These are phyloP conservation scores for Drosophila anomalata DNA, from an alignment of 2,888 invertebrate genomes.

Conservation along the genomic window DNA sequence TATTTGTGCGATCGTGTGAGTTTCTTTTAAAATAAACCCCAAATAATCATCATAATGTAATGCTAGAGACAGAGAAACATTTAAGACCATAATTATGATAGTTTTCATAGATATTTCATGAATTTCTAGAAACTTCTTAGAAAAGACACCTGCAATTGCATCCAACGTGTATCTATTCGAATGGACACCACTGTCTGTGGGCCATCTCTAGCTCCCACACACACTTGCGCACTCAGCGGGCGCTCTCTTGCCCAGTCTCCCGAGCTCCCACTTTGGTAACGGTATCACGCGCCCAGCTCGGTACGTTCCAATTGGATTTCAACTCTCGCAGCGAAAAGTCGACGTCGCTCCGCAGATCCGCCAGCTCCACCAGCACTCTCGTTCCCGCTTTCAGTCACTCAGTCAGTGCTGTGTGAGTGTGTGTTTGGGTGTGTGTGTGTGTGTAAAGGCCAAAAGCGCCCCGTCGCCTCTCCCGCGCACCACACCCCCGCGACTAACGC, in stretches of 20 bases:
- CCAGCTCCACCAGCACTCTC: slow-evolving; percentile 1
- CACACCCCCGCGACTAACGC: slow-evolving; percentile 4
- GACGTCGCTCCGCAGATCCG: slow-evolving; percentile 47
- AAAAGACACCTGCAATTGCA: background rate
- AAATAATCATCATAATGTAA: background rate
- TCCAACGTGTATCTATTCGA: slow-evolving; percentile 6
- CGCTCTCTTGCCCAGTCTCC: slow-evolving; percentile 19
- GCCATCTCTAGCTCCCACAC: slow-evolving; percentile 18
- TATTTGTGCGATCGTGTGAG: background rate
- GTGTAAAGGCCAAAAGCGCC: slow-evolving; percentile 33
- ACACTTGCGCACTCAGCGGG: slow-evolving; percentile 43
- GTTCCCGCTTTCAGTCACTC: slow-evolving; percentile 4
- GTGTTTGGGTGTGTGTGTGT: slow-evolving; percentile 11
- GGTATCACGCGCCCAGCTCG: slow-evolving; percentile 46
- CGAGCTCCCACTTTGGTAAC: slow-evolving; percentile 57
- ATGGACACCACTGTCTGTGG: slow-evolving; percentile 6
- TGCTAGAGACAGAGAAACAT: background rate
- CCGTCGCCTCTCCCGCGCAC: slow-evolving; percentile 1
- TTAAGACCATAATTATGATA: too few species aligned
- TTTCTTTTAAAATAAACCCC: background rate
- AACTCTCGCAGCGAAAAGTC: slow-evolving; percentile 65
- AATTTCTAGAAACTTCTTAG: background rate
- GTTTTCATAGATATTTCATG: too few species aligned
- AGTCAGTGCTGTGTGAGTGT: slow-evolving; percentile 14
- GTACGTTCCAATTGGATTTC: slow-evolving; percentile 57